phyloP scores from a whole-genome alignment of 2,888 invertebrate species.

The Nomada fabriciana region DNA sequence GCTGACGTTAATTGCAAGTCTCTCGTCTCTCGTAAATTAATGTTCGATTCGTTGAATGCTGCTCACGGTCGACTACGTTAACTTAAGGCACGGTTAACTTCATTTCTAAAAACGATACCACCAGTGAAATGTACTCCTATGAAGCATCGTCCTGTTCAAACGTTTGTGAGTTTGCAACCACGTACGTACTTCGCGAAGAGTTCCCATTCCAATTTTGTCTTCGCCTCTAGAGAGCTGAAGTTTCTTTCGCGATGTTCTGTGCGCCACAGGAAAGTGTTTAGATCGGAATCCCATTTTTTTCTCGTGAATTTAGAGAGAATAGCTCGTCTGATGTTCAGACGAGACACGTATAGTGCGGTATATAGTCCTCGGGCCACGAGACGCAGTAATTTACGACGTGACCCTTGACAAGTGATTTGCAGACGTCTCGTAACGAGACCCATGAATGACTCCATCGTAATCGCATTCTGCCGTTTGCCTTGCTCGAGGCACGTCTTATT shows the following conservation, averaged over 20 bases:
- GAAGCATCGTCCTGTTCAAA: not conserved
- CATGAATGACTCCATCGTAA: conserved; percentile 37
- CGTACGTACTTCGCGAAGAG: too few relatives aligned
- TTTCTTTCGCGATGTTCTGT: too few relatives aligned
- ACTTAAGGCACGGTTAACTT: not conserved
- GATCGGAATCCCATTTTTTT: not conserved
- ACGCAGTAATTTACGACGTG: conserved; percentile 48
- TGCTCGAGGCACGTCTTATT: conserved; percentile 11
- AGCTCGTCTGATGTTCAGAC: not conserved
- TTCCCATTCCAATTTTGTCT: too few relatives aligned
- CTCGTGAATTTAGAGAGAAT: not conserved
- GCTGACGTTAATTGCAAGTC: conserved; percentile 43
- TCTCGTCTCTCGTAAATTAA: conserved; percentile 30
- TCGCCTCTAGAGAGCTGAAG: too few relatives aligned
- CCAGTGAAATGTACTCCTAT: not conserved
- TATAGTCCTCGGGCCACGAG: conserved; percentile 5
- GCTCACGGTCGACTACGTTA: not conserved
- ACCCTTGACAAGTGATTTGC: conserved; percentile 57
- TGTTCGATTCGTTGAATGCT: conserved; percentile 23
- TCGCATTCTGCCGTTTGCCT: conserved; percentile 34
- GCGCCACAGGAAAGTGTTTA: not conserved
- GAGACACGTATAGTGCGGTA: not conserved
- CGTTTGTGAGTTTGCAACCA: not conserved
- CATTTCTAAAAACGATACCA: not conserved
- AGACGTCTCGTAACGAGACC: conserved; percentile 48